Percentiles rank a stretch among this genome's conserved stretches.
phyloP scores from a whole-genome alignment of 2,797 vertebrate species.

The Cryptoprocta ferox region DNA sequence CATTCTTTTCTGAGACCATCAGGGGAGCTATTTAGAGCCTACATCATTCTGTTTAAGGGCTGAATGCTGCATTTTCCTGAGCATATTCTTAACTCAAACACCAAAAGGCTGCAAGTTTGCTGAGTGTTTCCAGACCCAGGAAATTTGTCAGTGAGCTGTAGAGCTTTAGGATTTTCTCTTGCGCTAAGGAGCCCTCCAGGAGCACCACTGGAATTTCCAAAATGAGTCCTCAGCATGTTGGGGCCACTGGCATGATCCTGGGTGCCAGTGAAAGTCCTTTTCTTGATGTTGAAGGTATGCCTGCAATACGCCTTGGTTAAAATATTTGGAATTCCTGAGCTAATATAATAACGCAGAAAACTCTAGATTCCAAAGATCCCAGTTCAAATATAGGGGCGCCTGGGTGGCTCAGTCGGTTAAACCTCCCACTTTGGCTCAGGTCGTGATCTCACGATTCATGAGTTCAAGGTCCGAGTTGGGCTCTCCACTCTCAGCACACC shows the following conservation, averaged over 20 bases:
- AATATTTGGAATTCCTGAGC: conserved; percentile 61
- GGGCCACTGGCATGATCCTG: not conserved
- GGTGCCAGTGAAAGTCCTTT: not conserved
- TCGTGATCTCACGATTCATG: too few species aligned
- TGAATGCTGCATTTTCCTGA: conserved; percentile 54
- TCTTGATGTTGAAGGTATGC: conserved; percentile 18
- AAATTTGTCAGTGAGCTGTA: not conserved
- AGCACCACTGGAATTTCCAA: not conserved
- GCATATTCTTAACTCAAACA: conserved; percentile 61
- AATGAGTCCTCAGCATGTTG: not conserved
- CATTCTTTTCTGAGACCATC: conserved; percentile 67
- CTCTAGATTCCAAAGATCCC: conserved; percentile 58
- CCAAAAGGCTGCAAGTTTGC: conserved; percentile 44
- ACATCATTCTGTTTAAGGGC: conserved; percentile 31
- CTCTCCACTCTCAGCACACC: too few species aligned
- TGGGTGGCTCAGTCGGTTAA: too few species aligned
- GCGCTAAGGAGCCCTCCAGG: not conserved
- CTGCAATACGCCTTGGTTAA: not conserved
- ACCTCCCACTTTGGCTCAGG: too few species aligned
- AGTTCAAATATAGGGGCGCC: not conserved
- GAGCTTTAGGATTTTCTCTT: conserved; percentile 14
- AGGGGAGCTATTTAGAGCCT: conserved; percentile 55
- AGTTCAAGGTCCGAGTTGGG: too few species aligned
- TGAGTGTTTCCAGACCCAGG: conserved; percentile 31
- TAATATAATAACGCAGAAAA: conserved; percentile 42